Base-by-base conservation (phyloP, 2,797 vertebrate species). In the Poecilia velifera region DNA sequence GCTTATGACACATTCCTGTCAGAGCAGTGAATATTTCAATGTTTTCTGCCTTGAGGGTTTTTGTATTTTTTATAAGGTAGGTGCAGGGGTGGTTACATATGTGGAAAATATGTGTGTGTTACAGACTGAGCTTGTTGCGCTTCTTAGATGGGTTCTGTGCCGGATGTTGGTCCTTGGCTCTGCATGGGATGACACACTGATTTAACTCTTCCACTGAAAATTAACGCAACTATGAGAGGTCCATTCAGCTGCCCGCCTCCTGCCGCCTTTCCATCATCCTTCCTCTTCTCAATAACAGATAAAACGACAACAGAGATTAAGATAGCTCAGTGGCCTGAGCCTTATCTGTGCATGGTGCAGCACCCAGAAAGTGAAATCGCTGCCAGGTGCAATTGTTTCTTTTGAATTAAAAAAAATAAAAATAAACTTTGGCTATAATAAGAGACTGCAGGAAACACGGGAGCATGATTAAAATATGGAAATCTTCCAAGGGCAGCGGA, bases 11-110 rank as follows among this genome's bases (percentile, higher is more conserved):
- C 77, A 59, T 70, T 34, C 72, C 73, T 80, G 84, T 82, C 72
- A 73, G 81, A 72, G 41, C 20, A 45, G n/a, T 86, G 76, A 88
- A 89, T 89, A 86, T 87, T 87, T 88, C 70, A 90, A 83, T 76
- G 72, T 55, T 39, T 20, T 79, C 77, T 81, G 76, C 68, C 82
- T 80, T 72, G 25, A 74, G 79, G 77, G 57, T 36, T 16, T 14
- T 76, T 86, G 28, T 66, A 84, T 86, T 78, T 87, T 91, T 88
- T 46, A 87, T 87, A 55, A 81, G 79, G 43, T 80, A 80, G 39
- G 72, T 34, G 81, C 70, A 57, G 28, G 34, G 45, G 28, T 39
- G 34, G 68, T 79, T 68, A 39, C 22, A 45, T 51, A 47, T 72
- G 66, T 51, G 53, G n/a, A 20, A 3, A 39, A 39, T 66, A 20